Evolutionary conservation across 2,888 invertebrate species (phyloP).

Genomic region (Schizaphis graminum): DNA sequence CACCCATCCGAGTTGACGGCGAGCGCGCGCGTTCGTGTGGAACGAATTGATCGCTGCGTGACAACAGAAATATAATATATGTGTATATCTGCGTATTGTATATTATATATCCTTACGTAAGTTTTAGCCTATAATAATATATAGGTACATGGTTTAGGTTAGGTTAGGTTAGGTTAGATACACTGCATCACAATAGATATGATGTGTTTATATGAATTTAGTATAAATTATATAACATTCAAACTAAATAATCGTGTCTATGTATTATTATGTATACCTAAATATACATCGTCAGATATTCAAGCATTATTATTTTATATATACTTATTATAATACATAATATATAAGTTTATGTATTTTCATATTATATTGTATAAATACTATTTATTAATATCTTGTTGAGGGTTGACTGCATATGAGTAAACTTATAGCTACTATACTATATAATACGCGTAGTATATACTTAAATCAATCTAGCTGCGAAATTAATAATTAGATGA

Average conservation of each 20-base stretch:
- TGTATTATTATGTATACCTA: neutral
- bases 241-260: neutral
- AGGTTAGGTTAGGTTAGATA: neutral
- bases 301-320: neutral
- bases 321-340: no score
- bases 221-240: neutral
- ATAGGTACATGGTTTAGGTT: neutral
- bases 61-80: neutral
- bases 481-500: neutral
- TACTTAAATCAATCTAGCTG: neutral
- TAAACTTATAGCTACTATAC: no score
- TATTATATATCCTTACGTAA: neutral
- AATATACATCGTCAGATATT: neutral
- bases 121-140: neutral
- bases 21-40: conserved; percentile 11
- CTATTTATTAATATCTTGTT: neutral
- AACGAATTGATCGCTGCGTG: conserved; percentile 45
- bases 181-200: neutral
- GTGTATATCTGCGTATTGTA: neutral
- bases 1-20: conserved; percentile 21
- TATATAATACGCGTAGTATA: no score
- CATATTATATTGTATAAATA: neutral
- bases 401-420: neutral
- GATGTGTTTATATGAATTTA: neutral
- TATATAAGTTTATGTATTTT: neutral